Base-by-base conservation (phyloP, 2,113 vertebrate species). In the Gymnobelideus leadbeateri region DNA sequence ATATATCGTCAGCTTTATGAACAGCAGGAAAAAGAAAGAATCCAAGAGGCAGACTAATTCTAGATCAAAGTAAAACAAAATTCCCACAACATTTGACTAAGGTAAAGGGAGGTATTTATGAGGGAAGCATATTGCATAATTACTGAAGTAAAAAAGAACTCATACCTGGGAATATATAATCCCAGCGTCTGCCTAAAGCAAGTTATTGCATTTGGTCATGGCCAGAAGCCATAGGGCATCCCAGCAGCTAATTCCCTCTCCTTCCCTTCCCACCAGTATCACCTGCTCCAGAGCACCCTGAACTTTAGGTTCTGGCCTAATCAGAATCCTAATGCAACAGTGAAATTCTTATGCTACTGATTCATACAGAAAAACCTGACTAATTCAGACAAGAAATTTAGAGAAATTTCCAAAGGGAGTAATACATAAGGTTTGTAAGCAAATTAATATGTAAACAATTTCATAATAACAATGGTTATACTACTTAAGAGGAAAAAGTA, bases 371-470 rank as follows among this genome's bases (percentile, higher is more conserved):
- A 91, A 96, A 94, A 77, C 24, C 24, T 89, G 50, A 53, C 31
- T 91, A 94, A 93, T 93, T 31, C 77, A 28, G 89, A 95, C 51
- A 14, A 93, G 28, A 4, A 54, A 49, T 93, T 94, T 94, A 0
- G 49, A 95, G 55, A 89, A 21, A 95, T 91, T 95, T 95, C 54
- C 37, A 93, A 68, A 31, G 68, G 5, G 68, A 77, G n/a, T 43
- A 84, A 10, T 43, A n/a, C 7, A 84, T 43, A 84, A 94, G 89
- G 93, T 89, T 0, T 89, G 89, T 91, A 37, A 91, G 16, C 52
- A 89, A 94, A 91, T 89, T 95, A 94, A 37, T 49, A 55, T 89
- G 90, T 92, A 94, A 95, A 92, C 23, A 28, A 94, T 46, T 93
- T 92, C 51, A 90, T 5, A 89, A 19, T 28, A 96, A 96, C 2